Conservation (phyloP, 2,797 vertebrate genomes). For the Argya squamiceps region DNA sequence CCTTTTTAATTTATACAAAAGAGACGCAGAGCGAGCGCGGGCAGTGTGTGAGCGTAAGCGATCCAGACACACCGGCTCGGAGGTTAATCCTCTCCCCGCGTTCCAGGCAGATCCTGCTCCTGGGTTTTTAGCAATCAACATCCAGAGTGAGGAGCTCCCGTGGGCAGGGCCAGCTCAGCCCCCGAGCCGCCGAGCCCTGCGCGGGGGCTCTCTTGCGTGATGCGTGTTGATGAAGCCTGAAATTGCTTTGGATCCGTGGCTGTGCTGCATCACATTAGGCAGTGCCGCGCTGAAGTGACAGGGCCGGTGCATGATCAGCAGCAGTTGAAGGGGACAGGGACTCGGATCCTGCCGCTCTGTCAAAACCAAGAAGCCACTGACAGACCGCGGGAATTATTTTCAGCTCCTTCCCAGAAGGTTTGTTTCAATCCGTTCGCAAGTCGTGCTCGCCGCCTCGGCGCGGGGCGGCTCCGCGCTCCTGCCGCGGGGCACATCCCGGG, state of each 20-base stretch:
- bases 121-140: not conserved
- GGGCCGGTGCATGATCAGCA: not conserved
- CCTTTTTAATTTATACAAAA: not conserved
- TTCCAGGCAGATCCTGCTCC: not conserved
- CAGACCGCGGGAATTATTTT: not conserved
- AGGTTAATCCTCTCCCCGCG: not conserved
- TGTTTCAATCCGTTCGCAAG: not conserved
- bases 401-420: constrained; percentile 1
- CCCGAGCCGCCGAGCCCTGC: not conserved
- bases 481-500: not conserved
- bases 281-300: not conserved
- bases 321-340: not conserved
- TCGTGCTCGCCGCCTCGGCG: not conserved
- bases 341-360: not conserved
- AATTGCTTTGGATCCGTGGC: not conserved
- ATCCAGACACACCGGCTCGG: not conserved
- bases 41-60: not conserved
- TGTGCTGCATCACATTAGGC: constrained; percentile 28
- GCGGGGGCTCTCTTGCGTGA: not conserved
- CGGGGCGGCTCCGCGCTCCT: accelerated
- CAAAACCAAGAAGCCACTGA: not conserved
- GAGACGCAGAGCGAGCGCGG: accelerated
- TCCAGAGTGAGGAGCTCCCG: not conserved
- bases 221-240: not conserved
- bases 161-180: not conserved